phyloP scores from a whole-genome alignment of 2,113 vertebrate species.

The Silurus glanis region DNA sequence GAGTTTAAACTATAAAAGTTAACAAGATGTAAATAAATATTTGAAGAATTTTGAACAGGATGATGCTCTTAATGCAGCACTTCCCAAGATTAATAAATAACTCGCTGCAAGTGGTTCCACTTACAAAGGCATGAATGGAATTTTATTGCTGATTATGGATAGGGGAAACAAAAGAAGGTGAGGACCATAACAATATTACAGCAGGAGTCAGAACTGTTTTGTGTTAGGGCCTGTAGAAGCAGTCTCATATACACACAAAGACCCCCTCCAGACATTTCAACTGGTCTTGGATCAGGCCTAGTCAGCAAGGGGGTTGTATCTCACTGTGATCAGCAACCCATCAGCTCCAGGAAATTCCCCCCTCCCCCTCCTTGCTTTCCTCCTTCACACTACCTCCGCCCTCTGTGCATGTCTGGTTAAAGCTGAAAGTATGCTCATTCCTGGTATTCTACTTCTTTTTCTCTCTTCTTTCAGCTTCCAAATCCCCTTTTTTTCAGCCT shows the following conservation, averaged over 20 bases:
- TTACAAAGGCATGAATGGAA: slow-evolving; percentile 35
- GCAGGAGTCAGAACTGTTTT: background rate
- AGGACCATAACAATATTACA: background rate
- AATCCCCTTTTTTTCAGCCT: background rate
- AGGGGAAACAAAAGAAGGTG: slow-evolving; percentile 2
- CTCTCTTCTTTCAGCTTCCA: slow-evolving; percentile 10
- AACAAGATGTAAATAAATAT: background rate
- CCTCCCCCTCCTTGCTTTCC: background rate
- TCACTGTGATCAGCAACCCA: slow-evolving; percentile 50
- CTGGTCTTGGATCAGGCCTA: slow-evolving; percentile 16
- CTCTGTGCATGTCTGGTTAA: slow-evolving; percentile 39
- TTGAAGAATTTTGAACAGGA: slow-evolving; percentile 9
- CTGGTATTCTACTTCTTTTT: background rate
- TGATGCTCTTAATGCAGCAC: background rate
- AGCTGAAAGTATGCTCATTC: slow-evolving; percentile 37
- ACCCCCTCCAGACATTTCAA: slow-evolving; percentile 22
- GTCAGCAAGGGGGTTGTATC: slow-evolving; percentile 36
- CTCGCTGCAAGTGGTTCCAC: slow-evolving; percentile 1
- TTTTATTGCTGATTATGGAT: slow-evolving; percentile 26
- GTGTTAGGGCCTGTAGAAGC: background rate
- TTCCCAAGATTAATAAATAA: slow-evolving; percentile 4
- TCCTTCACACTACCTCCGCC: slow-evolving; percentile 5
- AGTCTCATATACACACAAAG: slow-evolving; percentile 18
- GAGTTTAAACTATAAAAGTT: background rate
- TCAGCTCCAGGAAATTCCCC: slow-evolving; percentile 50